These are phyloP conservation scores for Ephialtes manifestator DNA, from an alignment of 2,888 invertebrate species.

Conservation along the genomic window DNA sequence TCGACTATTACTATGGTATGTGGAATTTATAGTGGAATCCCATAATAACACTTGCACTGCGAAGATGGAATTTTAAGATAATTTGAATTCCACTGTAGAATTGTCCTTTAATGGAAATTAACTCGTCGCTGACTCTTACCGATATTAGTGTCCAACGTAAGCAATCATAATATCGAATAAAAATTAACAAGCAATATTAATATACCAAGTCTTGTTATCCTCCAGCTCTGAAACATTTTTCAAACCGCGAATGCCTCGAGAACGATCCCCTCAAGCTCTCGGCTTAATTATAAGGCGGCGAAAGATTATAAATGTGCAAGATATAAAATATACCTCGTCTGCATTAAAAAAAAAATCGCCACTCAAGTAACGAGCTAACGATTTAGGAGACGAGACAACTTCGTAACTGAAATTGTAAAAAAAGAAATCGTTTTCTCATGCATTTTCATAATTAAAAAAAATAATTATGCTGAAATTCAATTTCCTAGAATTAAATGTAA, in stretches of 20 bases:
- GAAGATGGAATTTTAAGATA: too few relatives aligned
- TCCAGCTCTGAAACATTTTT: conserved; percentile 1
- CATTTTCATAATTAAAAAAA: neutral
- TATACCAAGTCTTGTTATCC: conserved; percentile 42
- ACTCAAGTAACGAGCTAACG: conserved; percentile 1
- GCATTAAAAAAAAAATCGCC: conserved; percentile 19
- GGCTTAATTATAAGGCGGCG: conserved; percentile 61
- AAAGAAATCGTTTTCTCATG: neutral
- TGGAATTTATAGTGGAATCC: neutral
- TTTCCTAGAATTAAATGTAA: too few relatives aligned
- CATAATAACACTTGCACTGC: conserved; percentile 1
- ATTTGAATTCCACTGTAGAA: neutral
- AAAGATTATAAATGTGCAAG: conserved; percentile 45
- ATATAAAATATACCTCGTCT: conserved; percentile 16
- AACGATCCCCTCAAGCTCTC: conserved; percentile 27
- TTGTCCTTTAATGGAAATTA: neutral
- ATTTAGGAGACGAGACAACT: neutral
- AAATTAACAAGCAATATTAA: conserved; percentile 52
- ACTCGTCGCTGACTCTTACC: neutral
- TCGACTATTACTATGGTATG: neutral
- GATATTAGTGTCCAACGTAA: neutral
- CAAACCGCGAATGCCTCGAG: conserved; percentile 28
- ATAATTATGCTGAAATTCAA: too few relatives aligned
- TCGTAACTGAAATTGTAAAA: neutral
- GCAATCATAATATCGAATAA: conserved; percentile 13